Percentiles rank a stretch among this genome's conserved stretches.
phyloP scores from a whole-genome alignment of 2,888 invertebrate genomes.

The Clepsis dumicolana region DNA sequence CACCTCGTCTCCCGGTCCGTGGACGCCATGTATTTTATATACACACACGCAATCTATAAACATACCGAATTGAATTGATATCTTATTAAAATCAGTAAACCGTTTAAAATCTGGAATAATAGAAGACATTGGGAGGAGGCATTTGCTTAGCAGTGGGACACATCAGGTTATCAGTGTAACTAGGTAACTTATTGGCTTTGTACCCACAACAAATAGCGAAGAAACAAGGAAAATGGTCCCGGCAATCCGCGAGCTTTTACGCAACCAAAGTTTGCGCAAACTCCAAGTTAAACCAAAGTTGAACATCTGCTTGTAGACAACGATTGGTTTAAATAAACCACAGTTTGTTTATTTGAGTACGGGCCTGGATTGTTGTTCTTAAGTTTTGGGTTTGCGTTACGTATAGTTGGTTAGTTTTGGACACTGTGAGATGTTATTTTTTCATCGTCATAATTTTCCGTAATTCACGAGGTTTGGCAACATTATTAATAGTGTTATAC shows the following conservation, averaged over 20 bases:
- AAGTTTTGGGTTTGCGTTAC: constrained; percentile 12
- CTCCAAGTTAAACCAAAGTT: constrained; percentile 35
- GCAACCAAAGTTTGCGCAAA: constrained; percentile 27
- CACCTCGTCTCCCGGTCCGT: no score
- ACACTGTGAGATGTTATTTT: constrained; percentile 1
- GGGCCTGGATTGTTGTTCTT: constrained; percentile 16
- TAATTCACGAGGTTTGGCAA: neutral
- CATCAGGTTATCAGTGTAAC: no score
- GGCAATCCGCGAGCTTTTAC: constrained; percentile 23
- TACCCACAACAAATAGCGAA: no score
- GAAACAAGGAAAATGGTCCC: neutral
- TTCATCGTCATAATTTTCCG: neutral
- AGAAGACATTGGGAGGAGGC: no score
- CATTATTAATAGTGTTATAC: no score
- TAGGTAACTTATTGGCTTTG: no score
- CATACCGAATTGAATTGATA: no score
- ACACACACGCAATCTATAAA: no score
- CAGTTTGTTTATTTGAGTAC: constrained; percentile 17
- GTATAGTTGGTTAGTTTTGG: constrained; percentile 29
- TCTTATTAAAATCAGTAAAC: no score
- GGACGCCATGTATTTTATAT: no score
- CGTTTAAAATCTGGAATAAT: no score
- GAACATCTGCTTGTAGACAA: constrained; percentile 29
- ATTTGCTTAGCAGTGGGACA: no score
- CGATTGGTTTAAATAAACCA: constrained; percentile 26